Percentiles rank a stretch among this genome's conserved stretches.
Evolutionary conservation across 2,113 vertebrate species (phyloP).

Genomic region (Colinus virginianus): DNA sequence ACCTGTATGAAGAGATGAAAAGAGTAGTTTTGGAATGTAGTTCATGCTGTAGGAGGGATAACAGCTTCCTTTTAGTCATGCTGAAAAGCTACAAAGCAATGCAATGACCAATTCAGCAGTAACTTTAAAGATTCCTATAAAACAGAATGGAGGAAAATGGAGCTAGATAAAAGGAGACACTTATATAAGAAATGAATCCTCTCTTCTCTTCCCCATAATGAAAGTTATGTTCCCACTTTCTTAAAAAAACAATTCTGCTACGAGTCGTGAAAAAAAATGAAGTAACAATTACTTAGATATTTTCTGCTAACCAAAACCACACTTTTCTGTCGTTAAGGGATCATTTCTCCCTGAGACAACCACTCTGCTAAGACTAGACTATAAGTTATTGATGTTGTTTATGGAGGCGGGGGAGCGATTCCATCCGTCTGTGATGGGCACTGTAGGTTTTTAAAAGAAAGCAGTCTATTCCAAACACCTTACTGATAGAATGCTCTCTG

Average conservation of each 20-base stretch:
- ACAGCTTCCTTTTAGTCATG: background rate
- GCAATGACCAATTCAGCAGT: background rate
- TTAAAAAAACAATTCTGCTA: background rate
- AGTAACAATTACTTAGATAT: slow-evolving; percentile 23
- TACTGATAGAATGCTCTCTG: slow-evolving; percentile 1
- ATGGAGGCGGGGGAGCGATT: slow-evolving; percentile 48
- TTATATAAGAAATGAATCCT: slow-evolving; percentile 25
- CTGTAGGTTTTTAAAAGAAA: slow-evolving; percentile 8
- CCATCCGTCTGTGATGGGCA: slow-evolving; percentile 35
- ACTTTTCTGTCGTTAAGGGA: slow-evolving; percentile 44
- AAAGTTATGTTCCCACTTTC: background rate
- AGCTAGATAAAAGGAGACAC: background rate
- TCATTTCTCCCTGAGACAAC: slow-evolving; percentile 43
- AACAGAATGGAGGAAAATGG: background rate
- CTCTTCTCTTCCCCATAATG: background rate
- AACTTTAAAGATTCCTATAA: slow-evolving; percentile 6
- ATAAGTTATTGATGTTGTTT: slow-evolving; percentile 42
- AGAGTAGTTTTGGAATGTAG: background rate
- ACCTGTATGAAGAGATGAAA: background rate
- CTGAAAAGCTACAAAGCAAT: background rate
- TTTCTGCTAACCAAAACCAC: slow-evolving; percentile 62
- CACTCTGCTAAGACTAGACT: background rate
- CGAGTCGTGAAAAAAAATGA: background rate
- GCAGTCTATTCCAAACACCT: background rate
- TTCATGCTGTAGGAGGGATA: background rate